Conservation (phyloP, 2,113 vertebrate species). For the Xiphophorus maculatus region DNA sequence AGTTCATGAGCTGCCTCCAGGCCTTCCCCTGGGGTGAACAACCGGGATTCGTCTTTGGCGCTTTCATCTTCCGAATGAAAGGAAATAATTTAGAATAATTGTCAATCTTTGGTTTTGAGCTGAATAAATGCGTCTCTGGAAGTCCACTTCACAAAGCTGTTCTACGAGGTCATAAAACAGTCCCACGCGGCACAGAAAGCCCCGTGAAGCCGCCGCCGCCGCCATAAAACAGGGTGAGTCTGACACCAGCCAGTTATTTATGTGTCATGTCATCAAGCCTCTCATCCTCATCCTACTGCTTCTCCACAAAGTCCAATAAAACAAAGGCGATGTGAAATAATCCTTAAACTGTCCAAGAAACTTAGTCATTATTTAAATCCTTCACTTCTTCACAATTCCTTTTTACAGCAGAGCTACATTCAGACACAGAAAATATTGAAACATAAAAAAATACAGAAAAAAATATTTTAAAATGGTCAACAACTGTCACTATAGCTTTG, state of each 20-base stretch:
- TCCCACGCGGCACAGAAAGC: slow-evolving; percentile 4
- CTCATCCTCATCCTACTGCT: slow-evolving; percentile 39
- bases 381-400: not conserved
- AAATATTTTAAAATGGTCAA: not conserved
- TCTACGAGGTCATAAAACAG: slow-evolving; percentile 8
- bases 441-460: not conserved
- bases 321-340: slow-evolving; percentile 15
- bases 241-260: slow-evolving; percentile 32
- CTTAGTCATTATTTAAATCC: slow-evolving; percentile 10
- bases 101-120: slow-evolving; percentile 8
- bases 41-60: not conserved
- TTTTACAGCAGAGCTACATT: not conserved
- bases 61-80: not conserved
- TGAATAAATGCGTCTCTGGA: slow-evolving; percentile 12
- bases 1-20: not conserved
- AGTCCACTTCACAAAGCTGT: slow-evolving; percentile 2
- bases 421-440: not conserved
- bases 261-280: slow-evolving; percentile 27
- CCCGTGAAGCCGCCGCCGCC: slow-evolving; percentile 5
- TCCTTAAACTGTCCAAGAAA: slow-evolving; percentile 27
- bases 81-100: slow-evolving; percentile 6
- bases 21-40: not conserved
- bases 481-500: not conserved
- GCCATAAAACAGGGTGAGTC: slow-evolving; percentile 30
- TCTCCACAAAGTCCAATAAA: slow-evolving; percentile 30